Conservation (phyloP, 2,797 vertebrate species). For the Typhlichthys eigenmanni region DNA sequence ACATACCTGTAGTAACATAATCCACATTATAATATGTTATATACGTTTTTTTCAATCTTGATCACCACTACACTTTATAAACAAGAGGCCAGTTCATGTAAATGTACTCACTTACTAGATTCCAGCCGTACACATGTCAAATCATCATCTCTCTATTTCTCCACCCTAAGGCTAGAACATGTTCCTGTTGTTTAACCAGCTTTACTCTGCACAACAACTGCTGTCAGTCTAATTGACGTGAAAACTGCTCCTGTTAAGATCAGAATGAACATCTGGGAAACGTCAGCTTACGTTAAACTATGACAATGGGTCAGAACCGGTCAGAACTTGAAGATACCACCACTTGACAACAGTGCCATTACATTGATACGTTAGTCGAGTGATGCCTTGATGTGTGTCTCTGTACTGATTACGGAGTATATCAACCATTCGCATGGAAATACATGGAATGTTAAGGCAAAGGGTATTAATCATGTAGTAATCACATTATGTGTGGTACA, state of each 20-base stretch:
- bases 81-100: too few relatives aligned
- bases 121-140: too few relatives aligned
- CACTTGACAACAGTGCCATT: background rate
- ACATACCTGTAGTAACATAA: slow-evolving; percentile 12
- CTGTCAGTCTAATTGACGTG: slow-evolving; percentile 15
- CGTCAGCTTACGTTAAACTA: slow-evolving; percentile 2
- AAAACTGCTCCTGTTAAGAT: slow-evolving; percentile 46
- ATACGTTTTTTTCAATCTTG: too few relatives aligned
- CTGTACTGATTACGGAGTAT: background rate
- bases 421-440: too few relatives aligned
- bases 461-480: too few relatives aligned
- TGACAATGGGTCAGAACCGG: background rate
- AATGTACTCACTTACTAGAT: too few relatives aligned
- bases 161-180: slow-evolving; percentile 1
- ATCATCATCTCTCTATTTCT: slow-evolving; percentile 19
- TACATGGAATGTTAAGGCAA: background rate
- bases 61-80: too few relatives aligned
- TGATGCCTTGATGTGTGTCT: background rate
- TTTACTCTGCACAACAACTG: slow-evolving; percentile 7
- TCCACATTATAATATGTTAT: background rate
- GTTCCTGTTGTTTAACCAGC: slow-evolving; percentile 10
- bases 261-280: slow-evolving; percentile 20
- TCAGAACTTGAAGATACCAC: background rate
- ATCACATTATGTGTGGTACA: too few relatives aligned
- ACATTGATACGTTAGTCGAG: background rate